phyloP scores from a whole-genome alignment of 53 echinoderm and acorn worm species.

The Patiria pectinifera region DNA sequence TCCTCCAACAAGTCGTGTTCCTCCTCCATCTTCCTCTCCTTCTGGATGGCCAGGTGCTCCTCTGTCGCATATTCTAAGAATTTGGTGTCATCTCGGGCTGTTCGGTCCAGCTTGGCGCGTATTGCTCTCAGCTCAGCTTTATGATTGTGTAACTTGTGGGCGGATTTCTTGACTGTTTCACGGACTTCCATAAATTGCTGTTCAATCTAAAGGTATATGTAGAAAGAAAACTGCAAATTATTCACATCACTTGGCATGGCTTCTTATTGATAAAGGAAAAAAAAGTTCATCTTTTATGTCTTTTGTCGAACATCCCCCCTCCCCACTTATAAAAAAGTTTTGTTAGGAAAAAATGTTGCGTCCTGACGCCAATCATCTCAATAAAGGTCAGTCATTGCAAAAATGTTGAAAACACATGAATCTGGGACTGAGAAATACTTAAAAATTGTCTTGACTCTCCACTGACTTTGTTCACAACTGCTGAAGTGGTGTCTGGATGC shows the following conservation, averaged over 20 bases:
- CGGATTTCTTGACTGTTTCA: slow-evolving; percentile 69
- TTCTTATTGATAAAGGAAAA: no score
- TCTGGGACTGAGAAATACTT: no score
- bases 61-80: slow-evolving; percentile 96
- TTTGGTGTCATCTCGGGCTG: slow-evolving; percentile 88
- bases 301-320: no score
- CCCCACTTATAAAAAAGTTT: no score
- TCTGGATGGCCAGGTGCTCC: slow-evolving; percentile 86
- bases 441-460: no score
- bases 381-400: no score
- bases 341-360: no score
- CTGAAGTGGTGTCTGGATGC: no score
- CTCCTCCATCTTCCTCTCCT: slow-evolving; percentile 79
- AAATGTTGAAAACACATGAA: no score
- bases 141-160: slow-evolving; percentile 74
- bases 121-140: slow-evolving; percentile 81
- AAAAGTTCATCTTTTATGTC: no score
- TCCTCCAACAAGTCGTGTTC: slow-evolving; percentile 52
- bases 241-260: not conserved
- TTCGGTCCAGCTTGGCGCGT: slow-evolving; percentile 88
- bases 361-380: no score
- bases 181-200: slow-evolving; percentile 77
- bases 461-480: no score
- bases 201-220: slow-evolving; percentile 70
- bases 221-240: not conserved